Percentiles rank a stretch among this genome's conserved stretches.
These are phyloP conservation scores for Diprion similis DNA, from an alignment of 1,140 invertebrate species.

Conservation along the genomic window DNA sequence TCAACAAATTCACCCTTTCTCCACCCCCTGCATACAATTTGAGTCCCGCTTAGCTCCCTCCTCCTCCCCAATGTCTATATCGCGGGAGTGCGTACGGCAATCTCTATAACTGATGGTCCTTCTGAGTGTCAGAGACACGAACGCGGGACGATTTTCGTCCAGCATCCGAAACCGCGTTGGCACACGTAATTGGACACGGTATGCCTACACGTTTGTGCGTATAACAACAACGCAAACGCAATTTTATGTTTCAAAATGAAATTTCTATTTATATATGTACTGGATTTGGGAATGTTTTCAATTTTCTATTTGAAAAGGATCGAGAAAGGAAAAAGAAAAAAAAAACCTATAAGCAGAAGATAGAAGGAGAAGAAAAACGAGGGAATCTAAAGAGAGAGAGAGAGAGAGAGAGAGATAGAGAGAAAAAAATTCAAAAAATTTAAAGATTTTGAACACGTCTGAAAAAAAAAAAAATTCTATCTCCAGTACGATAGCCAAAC, in stretches of 20 bases:
- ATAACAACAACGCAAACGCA: slow-evolving; percentile 36
- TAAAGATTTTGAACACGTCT: no score
- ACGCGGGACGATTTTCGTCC: background rate
- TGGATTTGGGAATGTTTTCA: no score
- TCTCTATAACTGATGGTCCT: slow-evolving; percentile 5
- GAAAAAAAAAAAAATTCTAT: no score
- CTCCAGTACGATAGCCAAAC: no score
- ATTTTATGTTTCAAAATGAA: no score
- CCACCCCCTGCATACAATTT: no score
- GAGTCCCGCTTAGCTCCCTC: background rate
- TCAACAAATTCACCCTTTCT: no score
- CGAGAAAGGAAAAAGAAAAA: background rate
- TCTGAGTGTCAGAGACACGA: background rate
- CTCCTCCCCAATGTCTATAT: no score
- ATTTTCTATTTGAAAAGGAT: no score
- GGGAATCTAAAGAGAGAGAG: slow-evolving; percentile 25
- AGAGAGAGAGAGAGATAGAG: slow-evolving; percentile 11
- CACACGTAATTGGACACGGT: no score
- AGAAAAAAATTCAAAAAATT: slow-evolving; percentile 26
- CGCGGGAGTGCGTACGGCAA: background rate
- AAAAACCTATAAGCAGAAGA: background rate
- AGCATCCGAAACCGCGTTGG: no score
- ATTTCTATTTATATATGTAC: no score
- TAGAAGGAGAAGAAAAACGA: slow-evolving; percentile 13
- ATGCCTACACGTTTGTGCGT: slow-evolving; percentile 39